phyloP scores from a whole-genome alignment of 2,888 invertebrate species.

The Drosophila kuntzei region DNA sequence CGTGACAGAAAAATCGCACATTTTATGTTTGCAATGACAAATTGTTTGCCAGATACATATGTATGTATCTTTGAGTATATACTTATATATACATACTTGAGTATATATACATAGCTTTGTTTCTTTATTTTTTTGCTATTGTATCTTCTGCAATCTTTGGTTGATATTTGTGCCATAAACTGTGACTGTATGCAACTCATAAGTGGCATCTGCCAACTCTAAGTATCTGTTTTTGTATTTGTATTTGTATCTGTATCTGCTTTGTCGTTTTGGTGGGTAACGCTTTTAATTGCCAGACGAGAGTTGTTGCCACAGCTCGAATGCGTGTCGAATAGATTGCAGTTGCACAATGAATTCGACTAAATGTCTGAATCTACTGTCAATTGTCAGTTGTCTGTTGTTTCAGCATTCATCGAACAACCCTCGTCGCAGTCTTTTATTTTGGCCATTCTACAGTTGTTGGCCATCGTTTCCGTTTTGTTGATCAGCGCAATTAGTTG shows the following conservation, averaged over 20 bases:
- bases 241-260: slow-evolving; percentile 10
- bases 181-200: slow-evolving; percentile 35
- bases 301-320: slow-evolving; percentile 22
- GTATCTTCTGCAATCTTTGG: slow-evolving; percentile 43
- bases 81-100: background rate
- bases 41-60: slow-evolving; percentile 27
- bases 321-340: slow-evolving; percentile 25
- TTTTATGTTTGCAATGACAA: slow-evolving; percentile 40
- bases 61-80: background rate
- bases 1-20: slow-evolving; percentile 8
- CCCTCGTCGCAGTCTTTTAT: slow-evolving; percentile 40
- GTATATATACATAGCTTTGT: slow-evolving; percentile 1
- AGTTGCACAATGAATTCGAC: slow-evolving; percentile 41
- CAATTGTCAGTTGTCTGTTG: background rate
- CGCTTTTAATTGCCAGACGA: slow-evolving; percentile 53
- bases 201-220: background rate
- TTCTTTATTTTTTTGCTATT: background rate
- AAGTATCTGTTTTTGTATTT: background rate
- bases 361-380: background rate
- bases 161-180: slow-evolving; percentile 33
- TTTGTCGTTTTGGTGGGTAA: slow-evolving; percentile 52
- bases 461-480: slow-evolving; percentile 52
- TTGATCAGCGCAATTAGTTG: slow-evolving; percentile 75
- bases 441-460: slow-evolving; percentile 38
- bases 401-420: slow-evolving; percentile 21